Base-by-base conservation (phyloP, 37 sponge, comb jelly and placozoan species). In the Diacarnus erythraeanus region DNA sequence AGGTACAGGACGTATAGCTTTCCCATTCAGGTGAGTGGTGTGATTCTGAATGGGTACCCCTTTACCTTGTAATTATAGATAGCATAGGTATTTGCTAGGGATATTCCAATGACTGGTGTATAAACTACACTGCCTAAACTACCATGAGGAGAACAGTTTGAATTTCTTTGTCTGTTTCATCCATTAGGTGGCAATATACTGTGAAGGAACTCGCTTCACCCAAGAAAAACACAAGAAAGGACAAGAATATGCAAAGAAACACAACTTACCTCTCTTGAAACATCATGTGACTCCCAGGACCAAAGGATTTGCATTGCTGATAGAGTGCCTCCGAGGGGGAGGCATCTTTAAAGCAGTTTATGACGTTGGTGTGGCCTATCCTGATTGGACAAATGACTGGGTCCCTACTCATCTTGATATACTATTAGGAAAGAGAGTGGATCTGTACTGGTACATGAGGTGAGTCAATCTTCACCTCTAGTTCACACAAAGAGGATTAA, bases 191-290 rank as follows among this genome's bases (percentile, higher is more conserved):
- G 38, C 42, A 33, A 81, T 92, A 35, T 92, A 87, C 75, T 87
- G 85, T 83, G 88, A 94, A 81, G 94, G 94, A 8, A 87, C 91
- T 33, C 70, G 94, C 38, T 94, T 88, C 74, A 91, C 91, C 20
- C 30, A 84, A 57, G 88, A 83, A 29, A 91, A 91, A 60, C 72
- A 91, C 60, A 30, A 60, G 39, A 34, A 80, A 64, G 77, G 85
- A 20, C 31, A 79, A n/a, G 31, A 83, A 73, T 94, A 69, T 87
- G 91, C 91, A 0, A 63, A 38, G 44, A 77, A 64, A 2, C 77
- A 63, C 12, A 91, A 88, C 0, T 77, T 94, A 36, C 80, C 84
- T 0, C 81, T 75, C 38, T 72, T 91, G 26, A 87, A 91, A 71
- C 85, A 94, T 69, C 94, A 90, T 36, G 72, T 94, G 9, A 29